Conservation (phyloP, 2,113 vertebrate genomes). For the Hippocampus guttulatus region DNA sequence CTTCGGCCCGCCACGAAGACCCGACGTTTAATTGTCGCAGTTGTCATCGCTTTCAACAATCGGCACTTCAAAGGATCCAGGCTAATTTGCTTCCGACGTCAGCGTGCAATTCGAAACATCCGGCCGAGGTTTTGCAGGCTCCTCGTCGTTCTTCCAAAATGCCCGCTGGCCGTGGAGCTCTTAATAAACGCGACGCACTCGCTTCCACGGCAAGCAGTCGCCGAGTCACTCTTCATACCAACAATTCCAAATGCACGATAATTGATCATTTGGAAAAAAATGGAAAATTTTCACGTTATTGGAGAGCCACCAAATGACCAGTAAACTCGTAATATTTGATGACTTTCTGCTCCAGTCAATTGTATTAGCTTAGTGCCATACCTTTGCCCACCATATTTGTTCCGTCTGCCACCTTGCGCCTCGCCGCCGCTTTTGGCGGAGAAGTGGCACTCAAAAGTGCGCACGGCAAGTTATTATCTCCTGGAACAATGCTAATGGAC, state of each 20-base stretch:
- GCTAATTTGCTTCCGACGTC: not conserved
- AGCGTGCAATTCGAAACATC: not conserved
- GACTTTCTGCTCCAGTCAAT: not conserved
- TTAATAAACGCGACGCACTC: not conserved
- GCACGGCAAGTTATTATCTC: constrained; percentile 56
- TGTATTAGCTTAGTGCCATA: not conserved
- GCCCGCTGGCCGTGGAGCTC: not conserved
- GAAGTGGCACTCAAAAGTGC: constrained; percentile 24
- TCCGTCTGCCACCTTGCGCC: constrained; percentile 38
- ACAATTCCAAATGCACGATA: too few species aligned
- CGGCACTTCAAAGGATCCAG: not conserved
- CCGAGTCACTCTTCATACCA: too few species aligned
- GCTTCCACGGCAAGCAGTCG: not conserved
- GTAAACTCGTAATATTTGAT: not conserved
- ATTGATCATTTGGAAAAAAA: too few species aligned
- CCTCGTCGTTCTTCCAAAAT: not conserved
- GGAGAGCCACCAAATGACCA: not conserved
- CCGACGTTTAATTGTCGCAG: not conserved
- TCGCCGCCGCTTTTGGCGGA: not conserved
- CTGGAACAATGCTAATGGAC: constrained; percentile 73
- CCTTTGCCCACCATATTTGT: constrained; percentile 20
- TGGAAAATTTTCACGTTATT: too few species aligned
- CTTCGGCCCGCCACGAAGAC: not conserved
- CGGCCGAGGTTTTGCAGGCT: not conserved
- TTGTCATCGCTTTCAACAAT: not conserved